phyloP scores from a whole-genome alignment of 2,797 vertebrate species.

The Hoplostethus atlanticus region DNA sequence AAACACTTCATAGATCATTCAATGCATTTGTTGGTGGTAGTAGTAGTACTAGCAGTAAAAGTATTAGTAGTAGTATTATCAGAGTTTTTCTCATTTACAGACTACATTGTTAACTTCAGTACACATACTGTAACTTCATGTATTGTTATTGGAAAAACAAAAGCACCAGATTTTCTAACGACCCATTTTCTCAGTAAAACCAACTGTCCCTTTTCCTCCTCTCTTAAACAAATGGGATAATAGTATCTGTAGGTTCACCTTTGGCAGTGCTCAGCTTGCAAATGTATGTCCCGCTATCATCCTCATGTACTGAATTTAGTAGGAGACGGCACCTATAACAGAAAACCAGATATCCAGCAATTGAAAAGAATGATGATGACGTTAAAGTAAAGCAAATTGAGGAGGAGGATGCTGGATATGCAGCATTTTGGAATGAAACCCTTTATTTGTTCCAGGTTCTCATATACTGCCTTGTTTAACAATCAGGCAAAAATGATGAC shows the following conservation, averaged over 20 bases:
- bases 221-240: neutral
- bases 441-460: neutral
- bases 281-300: constrained; percentile 93
- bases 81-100: too few relatives aligned
- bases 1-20: neutral
- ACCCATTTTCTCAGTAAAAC: too few relatives aligned
- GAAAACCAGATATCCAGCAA: neutral
- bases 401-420: neutral
- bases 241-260: constrained; percentile 80
- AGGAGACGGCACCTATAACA: constrained; percentile 87
- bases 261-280: constrained; percentile 97
- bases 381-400: too few relatives aligned
- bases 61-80: neutral
- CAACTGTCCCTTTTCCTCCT: neutral
- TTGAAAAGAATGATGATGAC: neutral
- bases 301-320: constrained; percentile 95
- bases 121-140: too few relatives aligned
- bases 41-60: neutral
- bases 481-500: neutral
- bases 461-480: too few relatives aligned
- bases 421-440: neutral
- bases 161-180: too few relatives aligned
- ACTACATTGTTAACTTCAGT: too few relatives aligned
- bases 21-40: neutral
- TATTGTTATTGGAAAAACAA: too few relatives aligned